Base-by-base conservation (phyloP, 2,888 invertebrate genomes). In the Vesta saturnalis region DNA sequence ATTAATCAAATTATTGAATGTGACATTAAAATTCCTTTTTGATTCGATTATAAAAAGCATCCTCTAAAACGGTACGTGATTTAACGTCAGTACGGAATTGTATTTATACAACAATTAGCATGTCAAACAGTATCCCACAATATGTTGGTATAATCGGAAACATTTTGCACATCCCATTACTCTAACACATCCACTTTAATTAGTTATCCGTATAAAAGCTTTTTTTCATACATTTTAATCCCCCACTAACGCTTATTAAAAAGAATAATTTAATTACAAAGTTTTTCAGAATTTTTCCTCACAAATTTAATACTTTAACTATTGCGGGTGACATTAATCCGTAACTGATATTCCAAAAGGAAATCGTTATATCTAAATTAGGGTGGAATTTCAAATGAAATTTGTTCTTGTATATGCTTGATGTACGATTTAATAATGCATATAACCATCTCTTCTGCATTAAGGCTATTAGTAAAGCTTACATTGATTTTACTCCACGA, bases 131-230 rank as follows among this genome's bases (percentile, higher is more conserved):
- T n/a, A n/a, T n/a, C n/a, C n/a, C n/a, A n/a, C n/a, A n/a, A n/a
- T n/a, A n/a, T n/a, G n/a, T n/a, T n/a, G n/a, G n/a, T n/a, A n/a
- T n/a, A n/a, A n/a, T n/a, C n/a, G n/a, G n/a, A n/a, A n/a, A n/a
- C n/a, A n/a, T n/a, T n/a, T n/a, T n/a, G n/a, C n/a, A n/a, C n/a
- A n/a, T n/a, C n/a, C n/a, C n/a, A n/a, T n/a, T n/a, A n/a, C n/a
- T n/a, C n/a, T n/a, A n/a, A 81, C 23, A 23, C 23, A 5, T 23
- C 8, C 8, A 8, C 23, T 23, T 23, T 23, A 23, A 23, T 23
- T 23, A 23, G 23, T 23, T 8, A 23, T 23, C 23, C 23, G 4
- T 8, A 23, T 23, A 23, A 23, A 23, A 23, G 23, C 23, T 5
- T 30, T 30, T 30, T 10, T 6, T 30, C 10, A 30, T 10, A 30